A percentile compares a stretch with the other conserved stretches of the same genome.
Conservation (phyloP, 53 echinoderm and acorn worm species). For the Actinopyga echinites region DNA sequence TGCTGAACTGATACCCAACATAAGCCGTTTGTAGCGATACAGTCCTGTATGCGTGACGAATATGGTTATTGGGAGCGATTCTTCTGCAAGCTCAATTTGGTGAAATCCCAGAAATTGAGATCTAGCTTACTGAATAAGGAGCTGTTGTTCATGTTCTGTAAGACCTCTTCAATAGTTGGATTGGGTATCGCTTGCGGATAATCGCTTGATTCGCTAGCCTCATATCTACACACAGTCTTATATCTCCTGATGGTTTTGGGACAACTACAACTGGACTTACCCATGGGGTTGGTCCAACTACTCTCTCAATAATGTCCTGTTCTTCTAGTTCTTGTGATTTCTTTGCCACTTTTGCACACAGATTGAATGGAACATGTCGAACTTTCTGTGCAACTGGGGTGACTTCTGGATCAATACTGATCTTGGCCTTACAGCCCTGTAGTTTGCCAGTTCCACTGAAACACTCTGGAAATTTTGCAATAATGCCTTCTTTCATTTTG, state of each 20-base stretch:
- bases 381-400: conserved; percentile 42
- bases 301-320: conserved; percentile 27
- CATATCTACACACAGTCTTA: conserved; percentile 67
- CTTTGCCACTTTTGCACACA: conserved; percentile 27
- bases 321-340: conserved; percentile 35
- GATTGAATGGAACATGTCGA: conserved; percentile 42
- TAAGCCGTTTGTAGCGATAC: conserved; percentile 55
- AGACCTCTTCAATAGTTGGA: conserved; percentile 65
- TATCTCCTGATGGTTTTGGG: conserved; percentile 53
- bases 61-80: conserved; percentile 57
- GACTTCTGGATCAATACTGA: conserved; percentile 36
- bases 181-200: conserved; percentile 51
- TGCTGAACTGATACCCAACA: conserved; percentile 50
- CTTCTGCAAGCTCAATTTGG: conserved; percentile 56
- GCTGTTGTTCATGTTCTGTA: conserved; percentile 51
- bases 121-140: conserved; percentile 65
- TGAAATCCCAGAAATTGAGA: conserved; percentile 69
- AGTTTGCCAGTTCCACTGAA: conserved; percentile 50
- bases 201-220: conserved; percentile 71
- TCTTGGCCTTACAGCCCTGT: conserved; percentile 31
- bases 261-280: conserved; percentile 44
- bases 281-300: conserved; percentile 21
- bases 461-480: background rate
- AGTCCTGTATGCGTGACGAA: conserved; percentile 69
- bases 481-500: background rate